A percentile compares a stretch with the other conserved stretches of the same genome.
Conservation (phyloP, 2,113 vertebrate species). For the Climacteris rufus region DNA sequence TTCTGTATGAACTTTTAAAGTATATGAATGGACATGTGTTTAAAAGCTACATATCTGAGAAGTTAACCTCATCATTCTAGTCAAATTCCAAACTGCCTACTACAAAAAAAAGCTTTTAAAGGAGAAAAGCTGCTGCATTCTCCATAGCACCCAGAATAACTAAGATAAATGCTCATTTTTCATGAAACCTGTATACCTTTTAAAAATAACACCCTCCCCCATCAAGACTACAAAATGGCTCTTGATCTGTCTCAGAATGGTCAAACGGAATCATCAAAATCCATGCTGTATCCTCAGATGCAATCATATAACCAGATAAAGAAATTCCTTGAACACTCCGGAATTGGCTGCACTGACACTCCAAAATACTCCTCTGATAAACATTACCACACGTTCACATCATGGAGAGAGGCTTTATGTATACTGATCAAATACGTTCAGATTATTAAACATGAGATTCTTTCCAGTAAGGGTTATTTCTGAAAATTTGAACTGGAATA, state of each 20-base stretch:
- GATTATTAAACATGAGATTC: background rate
- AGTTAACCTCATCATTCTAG: background rate
- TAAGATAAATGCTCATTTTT: background rate
- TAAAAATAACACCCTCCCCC: background rate
- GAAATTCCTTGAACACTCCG: background rate
- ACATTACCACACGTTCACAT: background rate
- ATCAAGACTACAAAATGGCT: background rate
- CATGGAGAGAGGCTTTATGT: background rate
- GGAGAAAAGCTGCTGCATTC: background rate
- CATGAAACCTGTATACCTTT: background rate
- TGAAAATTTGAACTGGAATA: background rate
- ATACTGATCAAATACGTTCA: background rate
- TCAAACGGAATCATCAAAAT: background rate
- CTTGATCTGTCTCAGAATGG: background rate
- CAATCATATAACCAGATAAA: background rate
- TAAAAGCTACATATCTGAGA: background rate
- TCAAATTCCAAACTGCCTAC: background rate
- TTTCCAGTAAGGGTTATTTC: background rate
- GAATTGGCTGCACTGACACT: background rate
- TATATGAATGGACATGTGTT: background rate
- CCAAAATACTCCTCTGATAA: background rate
- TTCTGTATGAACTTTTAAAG: background rate
- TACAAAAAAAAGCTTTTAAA: background rate
- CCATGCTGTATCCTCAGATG: background rate
- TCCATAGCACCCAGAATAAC: background rate